Conservation (phyloP, 2,797 vertebrate species). For the Trichosurus vulpecula region DNA sequence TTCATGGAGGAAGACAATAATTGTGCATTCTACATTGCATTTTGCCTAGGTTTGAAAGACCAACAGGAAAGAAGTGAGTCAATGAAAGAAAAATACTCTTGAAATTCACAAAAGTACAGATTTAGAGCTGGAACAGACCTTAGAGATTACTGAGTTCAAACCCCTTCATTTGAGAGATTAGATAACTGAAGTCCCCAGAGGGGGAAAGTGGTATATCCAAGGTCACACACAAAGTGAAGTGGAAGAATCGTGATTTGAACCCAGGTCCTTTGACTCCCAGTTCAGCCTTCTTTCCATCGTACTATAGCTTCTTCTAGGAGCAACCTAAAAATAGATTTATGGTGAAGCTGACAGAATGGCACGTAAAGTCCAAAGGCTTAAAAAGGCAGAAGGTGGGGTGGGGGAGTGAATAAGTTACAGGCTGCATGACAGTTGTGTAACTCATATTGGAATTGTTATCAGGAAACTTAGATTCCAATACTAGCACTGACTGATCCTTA, state of each 20-base stretch:
- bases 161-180: background rate
- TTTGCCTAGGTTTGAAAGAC: background rate
- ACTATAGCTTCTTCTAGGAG: background rate
- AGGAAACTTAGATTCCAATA: background rate
- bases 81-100: background rate
- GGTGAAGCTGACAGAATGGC: background rate
- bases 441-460: background rate
- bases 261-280: background rate
- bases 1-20: background rate
- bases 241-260: background rate
- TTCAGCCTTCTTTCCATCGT: background rate
- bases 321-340: background rate
- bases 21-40: background rate
- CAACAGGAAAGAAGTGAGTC: background rate
- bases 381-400: background rate
- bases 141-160: background rate
- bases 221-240: background rate
- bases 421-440: background rate
- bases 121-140: background rate
- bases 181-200: background rate
- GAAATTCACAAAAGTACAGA: background rate
- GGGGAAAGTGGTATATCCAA: background rate
- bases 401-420: background rate
- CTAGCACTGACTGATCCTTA: background rate
- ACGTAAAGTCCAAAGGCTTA: background rate